These are phyloP conservation scores for Solea senegalensis DNA, from an alignment of 2,113 vertebrate genomes.

Conservation along the genomic window DNA sequence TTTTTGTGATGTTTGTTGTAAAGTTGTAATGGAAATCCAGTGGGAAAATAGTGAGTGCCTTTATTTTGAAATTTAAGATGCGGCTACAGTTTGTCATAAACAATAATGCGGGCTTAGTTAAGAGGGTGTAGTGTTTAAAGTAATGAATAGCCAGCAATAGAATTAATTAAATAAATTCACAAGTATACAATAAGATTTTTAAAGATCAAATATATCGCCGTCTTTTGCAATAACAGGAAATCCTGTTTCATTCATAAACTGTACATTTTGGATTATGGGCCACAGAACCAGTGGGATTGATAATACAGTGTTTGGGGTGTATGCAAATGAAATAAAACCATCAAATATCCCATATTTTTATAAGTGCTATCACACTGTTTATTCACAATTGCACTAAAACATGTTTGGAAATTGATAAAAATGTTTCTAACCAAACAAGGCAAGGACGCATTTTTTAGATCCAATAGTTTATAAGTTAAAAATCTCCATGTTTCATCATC, in stretches of 20 bases:
- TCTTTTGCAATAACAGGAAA: too few relatives aligned
- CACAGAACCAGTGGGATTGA: neutral
- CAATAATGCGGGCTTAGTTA: neutral
- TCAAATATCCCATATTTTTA: neutral
- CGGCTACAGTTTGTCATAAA: neutral
- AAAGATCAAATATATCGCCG: neutral
- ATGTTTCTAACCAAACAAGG: too few relatives aligned
- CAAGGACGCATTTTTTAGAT: too few relatives aligned
- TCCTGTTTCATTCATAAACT: too few relatives aligned
- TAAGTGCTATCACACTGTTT: too few relatives aligned
- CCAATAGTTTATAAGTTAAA: too few relatives aligned
- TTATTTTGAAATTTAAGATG: constrained; percentile 4
- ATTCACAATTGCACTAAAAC: too few relatives aligned
- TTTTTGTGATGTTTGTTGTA: neutral
- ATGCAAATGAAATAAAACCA: neutral
- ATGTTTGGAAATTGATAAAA: too few relatives aligned
- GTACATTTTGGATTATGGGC: neutral
- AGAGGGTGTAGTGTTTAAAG: neutral
- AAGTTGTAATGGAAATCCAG: neutral
- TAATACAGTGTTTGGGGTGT: too few relatives aligned
- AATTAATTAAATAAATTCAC: neutral
- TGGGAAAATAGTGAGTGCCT: neutral
- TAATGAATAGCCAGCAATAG: neutral
- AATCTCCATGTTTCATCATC: neutral
- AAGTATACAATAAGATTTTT: neutral